Base-by-base conservation (phyloP, 1,140 invertebrate genomes). In the Sinonovacula constricta region DNA sequence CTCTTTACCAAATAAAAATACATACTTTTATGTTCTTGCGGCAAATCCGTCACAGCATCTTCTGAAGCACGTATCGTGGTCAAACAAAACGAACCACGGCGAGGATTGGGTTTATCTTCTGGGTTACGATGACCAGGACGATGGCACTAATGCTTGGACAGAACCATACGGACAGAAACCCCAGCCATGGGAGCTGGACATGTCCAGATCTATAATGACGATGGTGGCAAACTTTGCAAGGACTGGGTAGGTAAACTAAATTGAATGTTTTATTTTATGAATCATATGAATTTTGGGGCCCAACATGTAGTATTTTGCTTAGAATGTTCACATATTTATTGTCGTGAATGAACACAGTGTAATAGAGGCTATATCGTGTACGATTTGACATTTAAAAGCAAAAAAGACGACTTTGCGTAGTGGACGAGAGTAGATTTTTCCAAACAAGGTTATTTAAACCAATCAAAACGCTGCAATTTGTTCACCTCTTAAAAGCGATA, bases 231-330 rank as follows among this genome's bases (percentile, higher is more conserved):
- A 72, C 34, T 72, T 72, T 26, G 59, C 39, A 7, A 62, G 62
- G 53, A 39, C 33, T 24, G 69, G 69, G 69, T 72, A 72, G 51
- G 63, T 49, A n/a, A n/a, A n/a, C n/a, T n/a, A n/a, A n/a, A n/a
- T n/a, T n/a, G n/a, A n/a, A n/a, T n/a, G n/a, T n/a, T n/a, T n/a
- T n/a, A n/a, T n/a, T n/a, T n/a, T n/a, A n/a, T n/a, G n/a, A n/a
- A n/a, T n/a, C n/a, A n/a, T n/a, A n/a, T n/a, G n/a, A n/a, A n/a
- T n/a, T n/a, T n/a, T n/a, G n/a, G n/a, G n/a, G n/a, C n/a, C n/a
- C n/a, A n/a, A n/a, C n/a, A n/a, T n/a, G n/a, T n/a, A n/a, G n/a
- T n/a, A n/a, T n/a, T n/a, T n/a, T n/a, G n/a, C n/a, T n/a, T n/a
- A n/a, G n/a, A n/a, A n/a, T n/a, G n/a, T n/a, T n/a, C n/a, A n/a